phyloP scores from a whole-genome alignment of 1,140 invertebrate genomes.

The Telenomus remus region DNA sequence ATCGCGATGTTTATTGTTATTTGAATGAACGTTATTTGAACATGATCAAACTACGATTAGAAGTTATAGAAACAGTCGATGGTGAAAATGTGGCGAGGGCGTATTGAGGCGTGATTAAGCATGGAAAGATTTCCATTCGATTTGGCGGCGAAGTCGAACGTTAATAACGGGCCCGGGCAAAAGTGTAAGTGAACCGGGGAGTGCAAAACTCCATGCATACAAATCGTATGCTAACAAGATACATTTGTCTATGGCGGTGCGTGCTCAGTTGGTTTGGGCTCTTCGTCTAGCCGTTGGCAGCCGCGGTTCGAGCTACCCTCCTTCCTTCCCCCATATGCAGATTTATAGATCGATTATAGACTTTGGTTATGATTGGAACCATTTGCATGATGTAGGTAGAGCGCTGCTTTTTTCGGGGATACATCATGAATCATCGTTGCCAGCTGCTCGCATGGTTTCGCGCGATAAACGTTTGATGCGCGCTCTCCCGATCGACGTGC shows the following conservation, averaged over 20 bases:
- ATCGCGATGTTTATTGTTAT: constrained; percentile 9
- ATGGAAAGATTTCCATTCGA: constrained; percentile 69
- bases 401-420: constrained; percentile 24
- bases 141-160: constrained; percentile 69
- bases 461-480: constrained; percentile 72
- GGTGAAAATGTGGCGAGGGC: constrained; percentile 40
- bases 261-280: constrained; percentile 41
- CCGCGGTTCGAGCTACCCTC: constrained; percentile 34
- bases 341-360: constrained; percentile 77
- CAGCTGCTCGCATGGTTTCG: constrained; percentile 71
- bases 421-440: constrained; percentile 70
- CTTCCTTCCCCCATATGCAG: constrained; percentile 66
- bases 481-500: constrained; percentile 60
- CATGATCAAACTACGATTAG: constrained; percentile 10
- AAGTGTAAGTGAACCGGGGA: constrained; percentile 63
- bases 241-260: constrained; percentile 72
- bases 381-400: constrained; percentile 74
- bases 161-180: constrained; percentile 64
- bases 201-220: constrained; percentile 69
- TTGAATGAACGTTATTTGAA: constrained; percentile 29
- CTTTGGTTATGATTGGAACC: constrained; percentile 73
- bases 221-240: constrained; percentile 74
- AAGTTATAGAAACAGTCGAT: constrained; percentile 7
- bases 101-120: constrained; percentile 34
- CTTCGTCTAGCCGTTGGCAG: constrained; percentile 37